These are phyloP conservation scores for Mustelus asterias DNA, from an alignment of 2,113 vertebrate genomes.

Conservation along the genomic window DNA sequence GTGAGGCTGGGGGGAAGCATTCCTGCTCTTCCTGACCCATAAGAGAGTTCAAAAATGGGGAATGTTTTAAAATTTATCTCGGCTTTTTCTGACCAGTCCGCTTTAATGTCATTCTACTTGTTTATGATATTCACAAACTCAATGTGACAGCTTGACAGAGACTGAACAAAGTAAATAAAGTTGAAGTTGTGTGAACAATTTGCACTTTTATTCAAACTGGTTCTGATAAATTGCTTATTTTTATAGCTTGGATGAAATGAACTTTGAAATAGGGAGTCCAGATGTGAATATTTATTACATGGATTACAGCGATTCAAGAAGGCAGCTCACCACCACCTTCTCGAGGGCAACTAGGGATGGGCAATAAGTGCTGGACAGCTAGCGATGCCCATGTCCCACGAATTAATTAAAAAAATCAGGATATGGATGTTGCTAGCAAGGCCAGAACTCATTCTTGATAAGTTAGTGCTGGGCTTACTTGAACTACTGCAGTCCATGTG, in stretches of 20 bases:
- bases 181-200: not conserved
- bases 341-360: too few species aligned
- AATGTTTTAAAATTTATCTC: too few species aligned
- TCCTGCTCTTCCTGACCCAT: not conserved
- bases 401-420: not conserved
- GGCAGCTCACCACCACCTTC: too few species aligned
- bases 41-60: not conserved
- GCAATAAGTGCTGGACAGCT: too few species aligned
- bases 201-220: not conserved
- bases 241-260: not conserved
- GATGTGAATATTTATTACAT: not conserved
- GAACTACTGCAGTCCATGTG: not conserved
- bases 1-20: not conserved
- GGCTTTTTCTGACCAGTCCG: not conserved
- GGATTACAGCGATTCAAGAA: too few species aligned
- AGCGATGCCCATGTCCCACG: too few species aligned
- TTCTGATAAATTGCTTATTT: not conserved
- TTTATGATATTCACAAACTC: not conserved
- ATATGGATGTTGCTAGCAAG: not conserved
- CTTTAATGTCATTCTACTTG: not conserved
- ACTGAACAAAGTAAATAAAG: not conserved
- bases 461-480: not conserved
- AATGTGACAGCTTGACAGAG: not conserved
- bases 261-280: not conserved
- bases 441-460: not conserved